A percentile compares a stretch with the other conserved stretches of the same genome.
Conservation (phyloP, 2,113 vertebrate species). For the Excalfactoria chinensis region DNA sequence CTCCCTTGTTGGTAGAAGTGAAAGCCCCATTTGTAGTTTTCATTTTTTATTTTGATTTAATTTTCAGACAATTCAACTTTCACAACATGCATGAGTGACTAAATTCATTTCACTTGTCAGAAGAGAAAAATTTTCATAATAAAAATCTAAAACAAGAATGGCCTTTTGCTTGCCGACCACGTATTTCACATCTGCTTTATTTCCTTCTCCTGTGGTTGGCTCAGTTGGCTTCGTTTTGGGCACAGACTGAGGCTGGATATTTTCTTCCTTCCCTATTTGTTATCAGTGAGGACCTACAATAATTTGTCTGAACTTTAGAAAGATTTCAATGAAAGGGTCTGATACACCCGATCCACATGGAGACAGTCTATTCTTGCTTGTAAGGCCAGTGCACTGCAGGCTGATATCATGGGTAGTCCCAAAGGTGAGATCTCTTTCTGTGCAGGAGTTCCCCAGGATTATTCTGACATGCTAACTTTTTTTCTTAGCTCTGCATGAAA, state of each 20-base stretch:
- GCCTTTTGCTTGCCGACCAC: constrained; percentile 64
- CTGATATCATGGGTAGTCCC: not conserved
- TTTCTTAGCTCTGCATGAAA: not conserved
- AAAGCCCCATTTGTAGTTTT: constrained; percentile 76
- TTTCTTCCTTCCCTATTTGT: not conserved
- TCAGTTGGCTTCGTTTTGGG: constrained; percentile 30
- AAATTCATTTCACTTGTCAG: constrained; percentile 83
- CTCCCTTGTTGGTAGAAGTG: constrained; percentile 74
- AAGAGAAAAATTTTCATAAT: constrained; percentile 84
- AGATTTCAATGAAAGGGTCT: not conserved
- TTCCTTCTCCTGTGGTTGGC: not conserved
- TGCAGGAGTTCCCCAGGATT: not conserved
- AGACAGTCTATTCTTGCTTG: not conserved
- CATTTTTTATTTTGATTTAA: constrained; percentile 85
- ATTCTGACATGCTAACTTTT: not conserved
- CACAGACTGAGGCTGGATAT: not conserved
- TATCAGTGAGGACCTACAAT: not conserved
- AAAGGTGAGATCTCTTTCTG: not conserved
- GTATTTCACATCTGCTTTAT: constrained; percentile 62
- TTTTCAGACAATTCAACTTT: constrained; percentile 84
- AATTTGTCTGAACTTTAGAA: not conserved
- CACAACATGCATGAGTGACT: constrained; percentile 78
- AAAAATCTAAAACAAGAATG: constrained; percentile 77
- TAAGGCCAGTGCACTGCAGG: not conserved
- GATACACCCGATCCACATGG: not conserved